Base-by-base conservation (phyloP, 2,113 vertebrate genomes). In the Puntigrus tetrazona region DNA sequence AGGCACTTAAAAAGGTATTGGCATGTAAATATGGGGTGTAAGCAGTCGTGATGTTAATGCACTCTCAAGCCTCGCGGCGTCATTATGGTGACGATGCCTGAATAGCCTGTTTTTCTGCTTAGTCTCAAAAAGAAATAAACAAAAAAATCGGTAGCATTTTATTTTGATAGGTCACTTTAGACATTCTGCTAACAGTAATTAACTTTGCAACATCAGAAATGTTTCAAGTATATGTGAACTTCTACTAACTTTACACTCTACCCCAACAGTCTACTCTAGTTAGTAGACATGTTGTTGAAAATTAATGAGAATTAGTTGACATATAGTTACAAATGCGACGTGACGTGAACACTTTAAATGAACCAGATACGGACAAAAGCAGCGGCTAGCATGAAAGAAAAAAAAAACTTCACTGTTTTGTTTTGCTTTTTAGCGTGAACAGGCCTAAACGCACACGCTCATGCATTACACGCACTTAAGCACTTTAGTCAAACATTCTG, bases 1-100 rank as follows among this genome's bases (percentile, higher is more conserved):
- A 22, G 38, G 25, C n/a, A 73, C 22, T 72, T 73, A 73, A 73
- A n/a, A 73, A 16, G n/a, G 38, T 45, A 38, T 45, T 73, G n/a
- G 45, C 41, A 73, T 73, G 69, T 73, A 73, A 73, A 73, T 73
- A 73, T 45, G 5, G 11, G n/a, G n/a, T n/a, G 38, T 11, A 50
- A 1, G 18, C 47, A 45, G 69, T 73, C 69, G 7, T 7, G n/a
- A 45, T 73, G 69, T 73, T 45, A 73, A 73, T 45, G 22, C 38
- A 0, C 38, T n/a, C 38, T 38, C 36, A 72, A 11, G 4, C 10
- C 22, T 14, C n/a, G 69, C 3, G 36, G 20, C 1, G 5, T 69
- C 18, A 36, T 5, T 20, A 69, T 1, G 9, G 31, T 22, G 7
- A 69, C 18, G 16, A 22, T 4, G 34, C 4, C 65, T 36, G 9